phyloP scores from a whole-genome alignment of 2,888 invertebrate species.

The Dugesia japonica region DNA sequence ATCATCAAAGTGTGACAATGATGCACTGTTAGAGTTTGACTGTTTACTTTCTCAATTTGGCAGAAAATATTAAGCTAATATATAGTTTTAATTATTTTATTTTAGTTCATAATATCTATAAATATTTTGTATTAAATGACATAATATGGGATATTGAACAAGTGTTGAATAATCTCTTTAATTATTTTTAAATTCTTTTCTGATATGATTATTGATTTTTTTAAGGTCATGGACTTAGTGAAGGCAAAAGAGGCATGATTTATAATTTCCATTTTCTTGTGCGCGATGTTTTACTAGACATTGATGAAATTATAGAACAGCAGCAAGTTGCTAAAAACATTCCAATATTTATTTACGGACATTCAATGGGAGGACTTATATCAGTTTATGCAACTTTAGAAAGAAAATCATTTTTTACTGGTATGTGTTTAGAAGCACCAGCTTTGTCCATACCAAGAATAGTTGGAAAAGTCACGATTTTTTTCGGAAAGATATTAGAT shows the following conservation, averaged over 20 bases:
- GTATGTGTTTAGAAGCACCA: neutral
- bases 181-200: no score
- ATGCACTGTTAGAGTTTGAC: no score
- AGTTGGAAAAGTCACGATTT: neutral
- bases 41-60: no score
- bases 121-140: no score
- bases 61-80: no score
- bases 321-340: constrained; percentile 38
- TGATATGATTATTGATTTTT: neutral
- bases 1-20: no score
- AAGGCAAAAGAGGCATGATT: constrained; percentile 45
- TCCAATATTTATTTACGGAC: constrained; percentile 48
- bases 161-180: no score
- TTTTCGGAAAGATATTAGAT: neutral
- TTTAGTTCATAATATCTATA: no score
- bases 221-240: constrained; percentile 49
- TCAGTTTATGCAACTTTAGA: constrained; percentile 42
- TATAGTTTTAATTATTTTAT: no score
- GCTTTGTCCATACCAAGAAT: neutral
- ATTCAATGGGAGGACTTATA: constrained; percentile 50
- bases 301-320: constrained; percentile 41
- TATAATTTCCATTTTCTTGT: constrained; percentile 43
- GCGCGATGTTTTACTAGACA: constrained; percentile 45
- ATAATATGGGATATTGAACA: no score
- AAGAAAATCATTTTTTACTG: constrained; percentile 33